phyloP scores from a whole-genome alignment of 2,888 invertebrate species.

The Plagiodera versicolora region DNA sequence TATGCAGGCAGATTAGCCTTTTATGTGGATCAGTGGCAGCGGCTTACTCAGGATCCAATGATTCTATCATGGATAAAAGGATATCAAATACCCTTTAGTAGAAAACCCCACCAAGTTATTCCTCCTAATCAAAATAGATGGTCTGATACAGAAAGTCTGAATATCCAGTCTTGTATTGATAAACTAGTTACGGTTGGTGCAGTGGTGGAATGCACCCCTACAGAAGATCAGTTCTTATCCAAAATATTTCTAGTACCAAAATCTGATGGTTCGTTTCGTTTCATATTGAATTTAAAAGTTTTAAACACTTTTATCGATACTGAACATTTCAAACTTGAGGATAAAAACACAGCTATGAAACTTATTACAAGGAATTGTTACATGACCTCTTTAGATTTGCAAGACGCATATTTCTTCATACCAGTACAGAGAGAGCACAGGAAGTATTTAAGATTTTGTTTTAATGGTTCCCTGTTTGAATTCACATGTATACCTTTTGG shows the following conservation, averaged over 20 bases:
- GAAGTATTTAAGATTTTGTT: slow-evolving; percentile 4
- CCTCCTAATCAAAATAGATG: neutral
- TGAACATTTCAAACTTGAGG: neutral
- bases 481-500: slow-evolving; percentile 14
- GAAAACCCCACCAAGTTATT: neutral
- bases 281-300: neutral
- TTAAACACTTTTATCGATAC: slow-evolving; percentile 3
- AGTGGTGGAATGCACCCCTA: too few species aligned
- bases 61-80: neutral
- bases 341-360: neutral
- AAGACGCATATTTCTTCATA: slow-evolving; percentile 11
- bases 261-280: neutral
- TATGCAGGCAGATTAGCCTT: too few species aligned
- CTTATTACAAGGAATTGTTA: neutral
- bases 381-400: slow-evolving; percentile 1
- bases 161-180: too few species aligned
- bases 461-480: slow-evolving; percentile 5
- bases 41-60: too few species aligned
- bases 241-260: neutral
- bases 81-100: neutral
- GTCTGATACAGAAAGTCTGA: too few species aligned
- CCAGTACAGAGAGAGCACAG: neutral
- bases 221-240: too few species aligned
- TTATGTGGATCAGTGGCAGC: too few species aligned
- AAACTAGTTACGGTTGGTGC: too few species aligned